Evolutionary conservation across 1,140 invertebrate species (phyloP).

Genomic region (Macrosteles quadrilineatus): DNA sequence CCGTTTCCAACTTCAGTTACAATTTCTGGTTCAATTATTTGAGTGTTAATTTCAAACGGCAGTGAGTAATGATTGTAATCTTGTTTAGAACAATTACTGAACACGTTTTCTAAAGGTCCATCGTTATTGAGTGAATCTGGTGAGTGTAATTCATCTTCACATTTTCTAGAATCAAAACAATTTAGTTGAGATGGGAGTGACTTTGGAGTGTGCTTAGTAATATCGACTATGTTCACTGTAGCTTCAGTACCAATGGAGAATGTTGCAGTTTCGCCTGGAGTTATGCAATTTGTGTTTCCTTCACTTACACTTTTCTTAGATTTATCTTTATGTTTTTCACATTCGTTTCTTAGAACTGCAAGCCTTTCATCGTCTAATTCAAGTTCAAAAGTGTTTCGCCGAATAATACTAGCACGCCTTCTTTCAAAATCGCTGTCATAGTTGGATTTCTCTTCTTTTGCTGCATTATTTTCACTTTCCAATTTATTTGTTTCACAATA

Average conservation of each 20-base stretch:
- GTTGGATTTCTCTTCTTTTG: conserved; percentile 25
- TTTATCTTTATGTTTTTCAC: conserved; percentile 60
- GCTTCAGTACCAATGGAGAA: too few relatives aligned
- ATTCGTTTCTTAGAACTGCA: conserved; percentile 55
- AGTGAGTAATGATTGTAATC: conserved; percentile 56
- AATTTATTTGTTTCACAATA: not conserved
- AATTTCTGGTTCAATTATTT: conserved; percentile 48
- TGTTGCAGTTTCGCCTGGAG: too few relatives aligned
- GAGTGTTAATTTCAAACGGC: conserved; percentile 62
- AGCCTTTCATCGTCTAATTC: conserved; percentile 53
- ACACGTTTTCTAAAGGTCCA: conserved; percentile 32
- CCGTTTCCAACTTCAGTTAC: too few relatives aligned
- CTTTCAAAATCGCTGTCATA: conserved; percentile 38
- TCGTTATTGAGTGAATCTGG: conserved; percentile 45
- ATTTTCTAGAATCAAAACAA: not conserved
- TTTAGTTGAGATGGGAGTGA: not conserved
- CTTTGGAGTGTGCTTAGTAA: not conserved
- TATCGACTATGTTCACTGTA: too few relatives aligned
- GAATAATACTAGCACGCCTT: conserved; percentile 49
- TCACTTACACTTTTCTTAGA: too few relatives aligned
- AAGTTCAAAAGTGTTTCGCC: conserved; percentile 56
- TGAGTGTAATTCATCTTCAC: conserved; percentile 46
- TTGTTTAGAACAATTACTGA: conserved; percentile 32
- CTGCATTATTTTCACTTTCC: too few relatives aligned
- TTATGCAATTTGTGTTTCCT: too few relatives aligned